Evolutionary conservation across 23 tunicate species (phyloP).

Genomic region (Botrylloides violaceus): DNA sequence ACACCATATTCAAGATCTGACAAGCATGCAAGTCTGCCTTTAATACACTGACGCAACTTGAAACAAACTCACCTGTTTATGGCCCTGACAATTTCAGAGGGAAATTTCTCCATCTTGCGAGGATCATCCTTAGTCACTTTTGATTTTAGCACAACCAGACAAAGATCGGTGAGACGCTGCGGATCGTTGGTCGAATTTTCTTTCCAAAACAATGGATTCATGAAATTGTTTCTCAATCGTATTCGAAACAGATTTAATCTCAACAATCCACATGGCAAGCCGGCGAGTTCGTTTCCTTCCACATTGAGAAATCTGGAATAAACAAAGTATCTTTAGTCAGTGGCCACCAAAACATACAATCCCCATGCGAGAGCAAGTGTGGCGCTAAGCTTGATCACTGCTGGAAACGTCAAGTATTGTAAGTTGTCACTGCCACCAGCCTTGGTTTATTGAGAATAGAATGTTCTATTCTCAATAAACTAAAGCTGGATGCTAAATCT

Average conservation of each 20-base stretch:
- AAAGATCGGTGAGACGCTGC: constrained; percentile 65
- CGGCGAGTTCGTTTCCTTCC: constrained; percentile 86
- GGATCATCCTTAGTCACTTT: constrained; percentile 14
- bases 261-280: constrained; percentile 73
- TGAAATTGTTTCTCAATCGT: constrained; percentile 64
- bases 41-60: too few species aligned
- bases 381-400: too few species aligned
- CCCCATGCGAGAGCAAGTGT: too few species aligned
- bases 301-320: constrained; percentile 57
- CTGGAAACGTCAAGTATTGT: too few species aligned
- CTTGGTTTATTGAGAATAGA: too few species aligned
- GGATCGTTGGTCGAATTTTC: constrained; percentile 84
- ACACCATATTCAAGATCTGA: too few species aligned
- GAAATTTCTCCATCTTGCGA: constrained; percentile 20
- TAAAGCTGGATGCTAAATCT: too few species aligned
- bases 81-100: constrained; percentile 17
- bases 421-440: too few species aligned
- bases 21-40: too few species aligned
- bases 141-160: constrained; percentile 23
- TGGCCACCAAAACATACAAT: neutral
- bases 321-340: neutral
- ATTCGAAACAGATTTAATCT: constrained; percentile 49
- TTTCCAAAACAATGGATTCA: constrained; percentile 81
- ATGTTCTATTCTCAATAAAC: too few species aligned
- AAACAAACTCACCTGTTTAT: neutral